Conservation (phyloP, 2,113 vertebrate genomes). For the Sylvia atricapilla region DNA sequence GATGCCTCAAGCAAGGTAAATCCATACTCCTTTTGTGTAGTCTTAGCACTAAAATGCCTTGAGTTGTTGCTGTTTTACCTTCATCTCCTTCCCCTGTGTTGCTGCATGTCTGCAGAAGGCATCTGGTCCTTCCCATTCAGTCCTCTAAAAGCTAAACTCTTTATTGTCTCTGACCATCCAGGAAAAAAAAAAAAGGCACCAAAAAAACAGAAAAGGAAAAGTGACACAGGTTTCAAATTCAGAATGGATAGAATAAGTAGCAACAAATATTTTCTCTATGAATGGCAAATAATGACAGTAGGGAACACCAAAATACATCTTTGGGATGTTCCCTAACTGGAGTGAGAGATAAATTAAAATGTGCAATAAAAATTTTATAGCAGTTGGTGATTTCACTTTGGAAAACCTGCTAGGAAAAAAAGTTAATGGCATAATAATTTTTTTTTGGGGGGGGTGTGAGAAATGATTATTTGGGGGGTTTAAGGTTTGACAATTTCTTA, state of each 20-base stretch:
- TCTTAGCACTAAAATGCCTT: neutral
- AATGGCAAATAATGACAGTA: conserved; percentile 40
- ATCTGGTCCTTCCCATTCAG: neutral
- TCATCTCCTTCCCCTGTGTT: neutral
- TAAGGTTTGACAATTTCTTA: conserved; percentile 64
- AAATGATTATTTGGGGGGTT: conserved; percentile 65
- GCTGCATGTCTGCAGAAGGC: neutral
- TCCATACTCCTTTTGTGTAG: neutral
- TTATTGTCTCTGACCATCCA: neutral
- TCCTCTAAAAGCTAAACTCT: neutral
- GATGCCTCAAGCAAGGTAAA: neutral
- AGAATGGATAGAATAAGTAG: conserved; percentile 25
- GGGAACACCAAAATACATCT: conserved; percentile 54
- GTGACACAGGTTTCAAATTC: neutral
- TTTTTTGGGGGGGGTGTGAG: neutral
- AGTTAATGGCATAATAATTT: conserved; percentile 72
- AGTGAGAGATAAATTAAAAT: conserved; percentile 73
- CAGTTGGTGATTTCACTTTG: conserved; percentile 66
- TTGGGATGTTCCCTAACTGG: conserved; percentile 54
- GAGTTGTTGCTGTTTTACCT: neutral
- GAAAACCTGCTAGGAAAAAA: conserved; percentile 65
- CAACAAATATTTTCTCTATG: conserved; percentile 53
- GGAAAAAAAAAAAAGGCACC: neutral
- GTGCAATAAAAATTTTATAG: conserved; percentile 68
- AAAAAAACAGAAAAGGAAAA: neutral